Conservation (phyloP, 1,140 invertebrate species). For the Brachionus rubens region DNA sequence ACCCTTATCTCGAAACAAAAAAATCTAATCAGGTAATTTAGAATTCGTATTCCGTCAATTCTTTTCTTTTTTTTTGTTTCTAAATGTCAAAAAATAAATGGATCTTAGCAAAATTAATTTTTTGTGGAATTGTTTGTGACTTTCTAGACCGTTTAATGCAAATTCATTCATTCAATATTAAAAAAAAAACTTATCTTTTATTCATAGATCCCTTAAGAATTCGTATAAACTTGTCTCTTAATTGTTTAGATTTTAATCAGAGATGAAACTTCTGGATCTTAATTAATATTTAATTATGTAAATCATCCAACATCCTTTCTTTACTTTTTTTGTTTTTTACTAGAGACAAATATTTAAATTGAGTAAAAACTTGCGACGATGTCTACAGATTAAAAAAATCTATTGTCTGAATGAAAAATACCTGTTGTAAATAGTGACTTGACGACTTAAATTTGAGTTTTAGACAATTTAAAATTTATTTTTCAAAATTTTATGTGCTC, state of each 20-base stretch:
- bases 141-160: constrained; percentile 20
- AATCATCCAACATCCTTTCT: constrained; percentile 22
- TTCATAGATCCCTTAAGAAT: not conserved
- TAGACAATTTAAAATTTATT: too few species aligned
- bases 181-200: not conserved
- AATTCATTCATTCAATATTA: not conserved
- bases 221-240: too few species aligned
- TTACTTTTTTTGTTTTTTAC: too few species aligned
- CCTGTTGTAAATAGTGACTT: constrained; percentile 29
- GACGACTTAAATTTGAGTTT: constrained; percentile 2
- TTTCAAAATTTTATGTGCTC: too few species aligned
- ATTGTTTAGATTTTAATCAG: too few species aligned
- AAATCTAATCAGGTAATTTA: constrained; percentile 15
- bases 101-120: not conserved
- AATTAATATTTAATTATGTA: constrained; percentile 3
- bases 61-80: too few species aligned
- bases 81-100: not conserved
- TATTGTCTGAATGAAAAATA: constrained; percentile 7
- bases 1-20: too few species aligned
- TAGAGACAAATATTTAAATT: too few species aligned
- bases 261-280: too few species aligned
- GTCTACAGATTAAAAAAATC: not conserved
- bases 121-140: not conserved
- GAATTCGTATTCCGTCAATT: too few species aligned
- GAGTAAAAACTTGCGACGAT: too few species aligned